Percentiles rank a stretch among this genome's conserved stretches.
Conservation (phyloP, 2,888 invertebrate species). For the Euplexia lucipara region DNA sequence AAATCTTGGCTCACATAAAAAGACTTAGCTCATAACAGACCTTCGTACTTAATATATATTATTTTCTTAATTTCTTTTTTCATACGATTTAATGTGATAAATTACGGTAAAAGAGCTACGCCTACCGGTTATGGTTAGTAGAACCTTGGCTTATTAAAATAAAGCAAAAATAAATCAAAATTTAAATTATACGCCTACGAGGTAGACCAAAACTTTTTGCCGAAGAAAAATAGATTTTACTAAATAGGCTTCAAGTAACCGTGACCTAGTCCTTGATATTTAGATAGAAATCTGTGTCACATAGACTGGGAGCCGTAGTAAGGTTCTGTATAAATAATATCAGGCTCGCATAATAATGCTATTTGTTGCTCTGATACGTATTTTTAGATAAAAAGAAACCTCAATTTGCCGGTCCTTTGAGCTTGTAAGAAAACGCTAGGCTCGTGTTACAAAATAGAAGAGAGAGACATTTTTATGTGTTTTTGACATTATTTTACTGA, state of each 20-base stretch:
- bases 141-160: slow-evolving; percentile 4
- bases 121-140: neutral
- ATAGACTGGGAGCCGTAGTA: neutral
- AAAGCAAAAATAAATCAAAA: slow-evolving; percentile 10
- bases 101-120: neutral
- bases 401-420: slow-evolving; percentile 31
- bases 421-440: slow-evolving; percentile 3
- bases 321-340: slow-evolving; percentile 29
- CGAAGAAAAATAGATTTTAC: slow-evolving; percentile 5
- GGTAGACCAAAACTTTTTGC: neutral
- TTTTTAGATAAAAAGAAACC: slow-evolving; percentile 42
- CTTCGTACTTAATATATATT: neutral
- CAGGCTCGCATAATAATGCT: slow-evolving; percentile 23
- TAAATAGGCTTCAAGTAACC: neutral
- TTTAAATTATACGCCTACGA: slow-evolving; percentile 3
- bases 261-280: slow-evolving; percentile 3
- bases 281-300: slow-evolving; percentile 28
- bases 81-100: neutral
- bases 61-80: slow-evolving; percentile 4
- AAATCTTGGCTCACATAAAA: neutral
- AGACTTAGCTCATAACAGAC: neutral
- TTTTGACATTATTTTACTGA: no score
- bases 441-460: neutral
- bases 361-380: slow-evolving; percentile 33
- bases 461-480: neutral